Evolutionary conservation across 2,113 vertebrate species (phyloP).

Genomic region (Theristicus caerulescens): DNA sequence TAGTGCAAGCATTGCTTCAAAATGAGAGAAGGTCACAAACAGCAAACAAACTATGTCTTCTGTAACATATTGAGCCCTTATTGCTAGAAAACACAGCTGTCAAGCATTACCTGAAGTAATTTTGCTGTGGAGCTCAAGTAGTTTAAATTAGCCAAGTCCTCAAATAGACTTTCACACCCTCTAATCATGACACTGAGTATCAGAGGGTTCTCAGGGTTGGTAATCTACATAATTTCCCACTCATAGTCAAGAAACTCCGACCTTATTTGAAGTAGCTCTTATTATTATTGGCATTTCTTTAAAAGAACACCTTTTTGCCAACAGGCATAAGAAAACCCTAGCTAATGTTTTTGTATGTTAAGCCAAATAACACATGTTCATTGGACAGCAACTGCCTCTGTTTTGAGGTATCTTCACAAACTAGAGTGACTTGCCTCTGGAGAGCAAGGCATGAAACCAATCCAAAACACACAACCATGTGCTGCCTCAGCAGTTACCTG

Average conservation of each 20-base stretch:
- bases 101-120: slow-evolving; percentile 50
- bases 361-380: slow-evolving; percentile 40
- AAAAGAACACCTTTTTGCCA: slow-evolving; percentile 43
- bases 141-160: slow-evolving; percentile 43
- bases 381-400: slow-evolving; percentile 15
- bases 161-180: slow-evolving; percentile 38
- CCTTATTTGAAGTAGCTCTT: slow-evolving; percentile 53
- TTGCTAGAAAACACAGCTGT: slow-evolving; percentile 48
- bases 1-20: slow-evolving; percentile 2
- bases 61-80: neutral
- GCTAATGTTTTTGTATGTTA: slow-evolving; percentile 13
- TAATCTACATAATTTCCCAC: slow-evolving; percentile 65
- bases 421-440: neutral
- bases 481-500: slow-evolving; percentile 21
- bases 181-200: slow-evolving; percentile 38
- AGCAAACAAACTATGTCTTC: slow-evolving; percentile 17
- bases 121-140: slow-evolving; percentile 28
- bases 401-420: slow-evolving; percentile 27
- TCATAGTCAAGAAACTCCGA: slow-evolving; percentile 30
- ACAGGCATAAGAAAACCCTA: slow-evolving; percentile 31
- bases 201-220: slow-evolving; percentile 35
- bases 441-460: neutral
- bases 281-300: slow-evolving; percentile 56
- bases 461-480: slow-evolving; percentile 1
- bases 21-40: neutral